Evolutionary conservation across 1,140 invertebrate genomes (phyloP), one percentile per base, ranked within the genome.

Genomic region (Leptoteleia sp.): DNA sequence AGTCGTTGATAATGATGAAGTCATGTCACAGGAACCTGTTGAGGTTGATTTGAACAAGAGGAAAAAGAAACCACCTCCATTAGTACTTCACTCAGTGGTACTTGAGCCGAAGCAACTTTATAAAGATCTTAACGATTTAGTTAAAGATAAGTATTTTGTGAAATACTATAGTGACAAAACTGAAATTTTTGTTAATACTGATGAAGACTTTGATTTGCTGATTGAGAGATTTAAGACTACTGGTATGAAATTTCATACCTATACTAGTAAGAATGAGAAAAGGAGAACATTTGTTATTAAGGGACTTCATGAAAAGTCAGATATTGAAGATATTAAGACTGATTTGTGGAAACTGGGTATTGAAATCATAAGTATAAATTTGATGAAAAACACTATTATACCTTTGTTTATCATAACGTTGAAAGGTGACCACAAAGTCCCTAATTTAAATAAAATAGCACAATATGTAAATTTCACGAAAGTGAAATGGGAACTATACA

Each of bases 391-490:
- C 6, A 65, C 50, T 0, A 27, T 11, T 3, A 16, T 7, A 0
- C 35, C 70, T 3, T 40, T 75, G n/a, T 76, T 48, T 25, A 70
- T 81, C 7, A 29, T 70, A 1, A 52, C 54, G 25, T 0, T 71
- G 0, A 40, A 47, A 35, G 47, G 50, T 12, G 40, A 52, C 11
- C 12, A 8, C 25, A 38, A 13, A 8, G 1, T 40, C 4, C 43
- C 48, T 35, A 12, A 67, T 4, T 0, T 64, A 1, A 45, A 70
- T 13, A 11, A 47, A 11, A 35, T 16, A 12, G 8, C 13, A 9
- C 12, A 12, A 16, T 72, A 62, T n/a, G 11, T 79, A 0, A 62
- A 43, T 8, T 27, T 68, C 17, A 76, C 70, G 1, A 75, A 61
- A 67, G 38, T 83, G 4, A 11, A 12, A 1, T 59, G 67, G 45